A percentile compares a stretch with the other conserved stretches of the same genome.
phyloP scores from a whole-genome alignment of 92 coral and sea anemone genomes.

The Heteractis magnifica region DNA sequence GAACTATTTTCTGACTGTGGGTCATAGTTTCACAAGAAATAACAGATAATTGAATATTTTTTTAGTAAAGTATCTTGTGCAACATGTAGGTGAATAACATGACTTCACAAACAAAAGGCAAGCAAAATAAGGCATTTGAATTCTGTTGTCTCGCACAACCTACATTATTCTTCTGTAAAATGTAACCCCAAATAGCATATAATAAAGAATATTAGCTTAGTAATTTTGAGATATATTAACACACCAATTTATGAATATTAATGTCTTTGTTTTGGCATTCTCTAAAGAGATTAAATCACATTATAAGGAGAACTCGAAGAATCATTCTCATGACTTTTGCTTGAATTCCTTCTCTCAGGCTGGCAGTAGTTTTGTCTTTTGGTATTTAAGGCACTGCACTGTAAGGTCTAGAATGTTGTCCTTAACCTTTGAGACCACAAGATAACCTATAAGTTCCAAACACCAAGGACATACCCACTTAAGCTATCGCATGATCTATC shows the following conservation, averaged over 20 bases:
- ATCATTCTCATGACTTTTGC: background rate
- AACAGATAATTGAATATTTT: background rate
- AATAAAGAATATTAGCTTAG: background rate
- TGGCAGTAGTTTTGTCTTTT: background rate
- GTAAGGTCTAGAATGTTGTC: background rate
- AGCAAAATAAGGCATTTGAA: background rate
- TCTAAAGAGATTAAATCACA: background rate
- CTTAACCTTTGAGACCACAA: constrained; percentile 26
- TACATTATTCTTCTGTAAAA: background rate
- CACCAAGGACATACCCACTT: background rate
- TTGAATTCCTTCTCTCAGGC: background rate
- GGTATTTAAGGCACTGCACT: background rate
- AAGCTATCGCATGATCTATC: background rate
- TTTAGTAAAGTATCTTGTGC: background rate
- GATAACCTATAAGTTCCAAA: background rate
- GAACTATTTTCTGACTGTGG: background rate
- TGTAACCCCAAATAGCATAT: background rate
- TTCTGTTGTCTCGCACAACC: background rate
- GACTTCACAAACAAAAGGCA: background rate
- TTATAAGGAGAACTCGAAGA: background rate
- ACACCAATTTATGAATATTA: background rate
- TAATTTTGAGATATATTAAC: background rate
- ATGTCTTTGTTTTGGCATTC: background rate
- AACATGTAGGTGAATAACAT: background rate
- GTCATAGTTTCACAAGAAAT: background rate